Base-by-base conservation (phyloP, 1,140 invertebrate genomes). In the Caenorhabditis latens region DNA sequence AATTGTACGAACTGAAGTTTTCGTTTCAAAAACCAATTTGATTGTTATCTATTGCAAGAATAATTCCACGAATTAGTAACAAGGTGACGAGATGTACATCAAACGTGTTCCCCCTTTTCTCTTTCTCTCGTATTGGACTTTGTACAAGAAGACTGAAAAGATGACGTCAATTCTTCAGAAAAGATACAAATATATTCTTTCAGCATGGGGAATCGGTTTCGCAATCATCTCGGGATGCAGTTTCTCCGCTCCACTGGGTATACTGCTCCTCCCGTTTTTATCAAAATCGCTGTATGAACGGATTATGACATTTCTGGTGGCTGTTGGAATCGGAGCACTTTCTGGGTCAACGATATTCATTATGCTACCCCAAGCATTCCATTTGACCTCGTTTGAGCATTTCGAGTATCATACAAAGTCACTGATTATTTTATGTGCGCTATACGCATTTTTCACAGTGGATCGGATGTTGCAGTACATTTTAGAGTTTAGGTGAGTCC, bases 121-220 rank as follows among this genome's bases (percentile, higher is more conserved):
- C 1, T 32, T 32, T 32, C 32, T 32, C 32, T 32, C 9, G 1
- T 9, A 40, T 9, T 84, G 24, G 19, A 21, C 42, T 43, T 85
- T 55, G 53, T 50, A 71, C 40, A 67, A 83, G 46, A 32, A 32
- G 32, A 32, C 32, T 16, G 46, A 63, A 87, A 83, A 61, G 8
- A 71, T 57, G 67, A 57, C 50, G 53, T 57, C 32, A 32, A 32
- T 32, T 32, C 32, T 32, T 32, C 32, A 32, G 32, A 32, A 32
- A 32, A 32, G 32, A 32, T 32, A 32, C 32, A 32, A 32, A 32
- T 32, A 0, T 32, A 32, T 85, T 13, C 4, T 90, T 91, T 86
- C 88, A 91, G 90, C 91, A 84, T 91, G 91, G 91, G 85, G 89
- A 50, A 79, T 90, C 24, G 90, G 90, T 32, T 63, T 91, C 14